Conservation (phyloP, 1,140 invertebrate genomes). For the Globodera rostochiensis region DNA sequence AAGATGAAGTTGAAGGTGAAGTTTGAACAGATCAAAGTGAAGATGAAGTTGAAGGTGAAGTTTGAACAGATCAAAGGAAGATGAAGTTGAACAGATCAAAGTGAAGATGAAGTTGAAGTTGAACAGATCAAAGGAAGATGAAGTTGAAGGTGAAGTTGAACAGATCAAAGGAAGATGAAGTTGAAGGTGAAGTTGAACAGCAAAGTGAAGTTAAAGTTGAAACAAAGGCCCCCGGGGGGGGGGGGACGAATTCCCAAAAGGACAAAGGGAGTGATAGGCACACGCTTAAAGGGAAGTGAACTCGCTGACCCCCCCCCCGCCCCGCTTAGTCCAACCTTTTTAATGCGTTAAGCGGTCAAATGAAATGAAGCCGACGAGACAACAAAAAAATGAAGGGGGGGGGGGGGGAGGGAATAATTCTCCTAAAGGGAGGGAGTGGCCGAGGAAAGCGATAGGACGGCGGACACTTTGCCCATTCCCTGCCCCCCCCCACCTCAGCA, state of each 20-base stretch:
- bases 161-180: neutral
- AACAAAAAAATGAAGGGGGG: neutral
- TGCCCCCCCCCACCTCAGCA: neutral
- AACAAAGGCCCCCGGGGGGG: too few relatives aligned
- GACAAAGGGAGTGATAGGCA: neutral
- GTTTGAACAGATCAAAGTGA: neutral
- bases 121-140: neutral
- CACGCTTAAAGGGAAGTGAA: too few relatives aligned
- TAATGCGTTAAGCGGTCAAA: neutral
- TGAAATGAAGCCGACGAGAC: too few relatives aligned
- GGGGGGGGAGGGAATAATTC: neutral
- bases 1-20: neutral
- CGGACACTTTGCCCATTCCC: neutral
- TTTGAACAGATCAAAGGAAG: neutral
- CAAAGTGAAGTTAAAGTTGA: too few relatives aligned
- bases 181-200: too few relatives aligned
- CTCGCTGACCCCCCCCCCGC: too few relatives aligned
- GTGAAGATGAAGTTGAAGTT: neutral
- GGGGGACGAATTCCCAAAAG: too few relatives aligned
- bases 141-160: neutral
- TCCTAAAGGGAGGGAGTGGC: neutral
- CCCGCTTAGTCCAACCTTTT: neutral
- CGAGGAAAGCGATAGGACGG: neutral
- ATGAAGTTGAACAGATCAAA: neutral
- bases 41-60: neutral